Evolutionary conservation across 1,140 invertebrate genomes (phyloP).

Genomic region (Eupeodes corollae): DNA sequence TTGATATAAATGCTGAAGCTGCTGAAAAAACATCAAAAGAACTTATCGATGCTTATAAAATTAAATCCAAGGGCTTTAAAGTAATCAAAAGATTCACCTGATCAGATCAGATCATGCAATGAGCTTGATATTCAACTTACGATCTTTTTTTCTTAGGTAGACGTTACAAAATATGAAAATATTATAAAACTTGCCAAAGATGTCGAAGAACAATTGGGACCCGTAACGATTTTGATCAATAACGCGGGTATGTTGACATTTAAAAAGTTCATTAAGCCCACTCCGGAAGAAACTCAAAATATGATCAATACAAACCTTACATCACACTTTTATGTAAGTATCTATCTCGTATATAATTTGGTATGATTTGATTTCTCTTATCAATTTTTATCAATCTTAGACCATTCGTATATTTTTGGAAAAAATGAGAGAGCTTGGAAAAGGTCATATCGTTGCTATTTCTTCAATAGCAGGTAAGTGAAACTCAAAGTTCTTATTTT

Average conservation of each 20-base stretch:
- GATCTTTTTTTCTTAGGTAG: conserved; percentile 4
- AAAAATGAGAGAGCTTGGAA: conserved; percentile 69
- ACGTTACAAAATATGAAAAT: conserved; percentile 13
- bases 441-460: conserved; percentile 75
- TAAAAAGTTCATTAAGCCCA: conserved; percentile 7
- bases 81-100: conserved; percentile 1
- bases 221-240: conserved; percentile 22
- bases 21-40: conserved; percentile 15
- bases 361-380: background rate
- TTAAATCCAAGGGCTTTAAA: conserved; percentile 16
- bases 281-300: conserved; percentile 12
- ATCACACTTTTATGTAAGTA: conserved; percentile 21
- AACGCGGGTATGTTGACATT: conserved; percentile 23
- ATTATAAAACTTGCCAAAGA: conserved; percentile 8
- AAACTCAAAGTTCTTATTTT: background rate
- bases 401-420: conserved; percentile 56
- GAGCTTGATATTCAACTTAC: too few relatives aligned
- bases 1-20: conserved; percentile 16
- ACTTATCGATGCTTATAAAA: conserved; percentile 7
- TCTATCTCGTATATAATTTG: background rate
- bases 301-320: conserved; percentile 21
- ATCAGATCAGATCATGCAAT: too few relatives aligned
- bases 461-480: conserved; percentile 60
- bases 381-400: conserved; percentile 28
- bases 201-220: conserved; percentile 15